A percentile compares a stretch with the other conserved stretches of the same genome.
These are phyloP conservation scores for Copidosoma aretas DNA, from an alignment of 2,888 invertebrate genomes.

Conservation along the genomic window DNA sequence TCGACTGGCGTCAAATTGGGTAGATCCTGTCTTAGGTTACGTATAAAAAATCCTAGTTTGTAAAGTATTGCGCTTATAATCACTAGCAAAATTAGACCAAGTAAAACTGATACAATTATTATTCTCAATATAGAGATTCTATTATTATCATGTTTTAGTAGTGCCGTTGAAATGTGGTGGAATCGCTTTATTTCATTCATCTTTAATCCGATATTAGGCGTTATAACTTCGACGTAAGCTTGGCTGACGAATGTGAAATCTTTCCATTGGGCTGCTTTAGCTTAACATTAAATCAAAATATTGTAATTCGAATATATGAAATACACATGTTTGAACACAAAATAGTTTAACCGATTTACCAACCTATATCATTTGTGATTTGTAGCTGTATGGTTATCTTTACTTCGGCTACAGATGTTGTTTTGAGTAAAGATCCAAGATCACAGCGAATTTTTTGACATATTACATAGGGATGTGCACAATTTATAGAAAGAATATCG, in stretches of 20 bases:
- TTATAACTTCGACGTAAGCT: constrained; percentile 51
- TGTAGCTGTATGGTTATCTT: constrained; percentile 12
- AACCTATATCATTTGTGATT: constrained; percentile 14
- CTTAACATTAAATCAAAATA: constrained; percentile 45
- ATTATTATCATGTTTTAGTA: not conserved
- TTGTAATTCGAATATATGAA: not conserved
- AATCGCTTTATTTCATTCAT: constrained; percentile 1
- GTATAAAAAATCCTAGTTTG: constrained; percentile 56
- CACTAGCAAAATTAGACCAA: constrained; percentile 52
- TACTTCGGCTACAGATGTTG: constrained; percentile 13
- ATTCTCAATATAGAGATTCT: constrained; percentile 55
- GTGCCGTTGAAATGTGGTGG: constrained; percentile 9
- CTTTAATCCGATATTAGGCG: constrained; percentile 49
- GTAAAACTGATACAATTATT: constrained; percentile 50
- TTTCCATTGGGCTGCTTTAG: constrained; percentile 46
- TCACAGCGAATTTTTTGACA: constrained; percentile 58
- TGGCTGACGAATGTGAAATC: constrained; percentile 58
- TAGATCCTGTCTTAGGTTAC: constrained; percentile 46
- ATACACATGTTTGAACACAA: not conserved
- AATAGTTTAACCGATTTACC: not conserved
- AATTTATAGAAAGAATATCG: constrained; percentile 53
- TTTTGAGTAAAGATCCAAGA: constrained; percentile 54
- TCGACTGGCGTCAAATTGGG: constrained; percentile 50
- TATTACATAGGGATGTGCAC: constrained; percentile 50
- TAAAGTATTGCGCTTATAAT: constrained; percentile 49